Conservation (phyloP, 2,113 vertebrate genomes). For the Embiotoca jacksoni region DNA sequence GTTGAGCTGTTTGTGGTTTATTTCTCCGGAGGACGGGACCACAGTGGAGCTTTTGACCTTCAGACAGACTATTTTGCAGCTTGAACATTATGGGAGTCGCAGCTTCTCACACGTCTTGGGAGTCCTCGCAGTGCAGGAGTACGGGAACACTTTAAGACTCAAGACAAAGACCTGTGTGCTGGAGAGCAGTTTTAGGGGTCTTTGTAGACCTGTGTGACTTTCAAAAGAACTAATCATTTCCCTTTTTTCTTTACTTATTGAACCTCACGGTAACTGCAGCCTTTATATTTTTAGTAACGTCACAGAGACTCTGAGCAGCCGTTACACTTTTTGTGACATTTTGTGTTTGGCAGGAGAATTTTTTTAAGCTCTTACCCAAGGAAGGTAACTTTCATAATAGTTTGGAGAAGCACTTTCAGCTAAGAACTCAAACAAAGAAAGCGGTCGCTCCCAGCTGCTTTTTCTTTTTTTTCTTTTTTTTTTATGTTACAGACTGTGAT, state of each 20-base stretch:
- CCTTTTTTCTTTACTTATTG: background rate
- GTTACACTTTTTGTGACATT: conserved; percentile 10
- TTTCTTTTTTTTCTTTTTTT: background rate
- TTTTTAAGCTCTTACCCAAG: too few relatives aligned
- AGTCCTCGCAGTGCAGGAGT: background rate
- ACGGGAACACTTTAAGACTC: background rate
- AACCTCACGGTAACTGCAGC: background rate
- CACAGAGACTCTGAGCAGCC: background rate
- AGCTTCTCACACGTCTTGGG: background rate
- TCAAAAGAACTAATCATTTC: conserved; percentile 14
- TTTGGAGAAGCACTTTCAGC: conserved; percentile 55
- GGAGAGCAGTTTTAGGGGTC: background rate
- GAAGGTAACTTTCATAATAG: background rate
- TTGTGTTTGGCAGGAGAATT: background rate
- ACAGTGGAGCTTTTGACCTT: background rate
- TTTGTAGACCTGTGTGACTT: conserved; percentile 4
- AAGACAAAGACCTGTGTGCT: conserved; percentile 5
- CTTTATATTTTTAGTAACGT: background rate
- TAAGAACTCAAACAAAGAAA: background rate
- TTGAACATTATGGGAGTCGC: background rate
- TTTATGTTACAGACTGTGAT: background rate
- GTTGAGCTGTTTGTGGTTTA: background rate
- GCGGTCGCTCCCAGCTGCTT: conserved; percentile 1
- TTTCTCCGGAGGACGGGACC: conserved; percentile 6
- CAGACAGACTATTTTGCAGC: background rate